A percentile compares a stretch with the other conserved stretches of the same genome.
phyloP scores from a whole-genome alignment of 2,888 invertebrate genomes.

The Lobophora halterata region DNA sequence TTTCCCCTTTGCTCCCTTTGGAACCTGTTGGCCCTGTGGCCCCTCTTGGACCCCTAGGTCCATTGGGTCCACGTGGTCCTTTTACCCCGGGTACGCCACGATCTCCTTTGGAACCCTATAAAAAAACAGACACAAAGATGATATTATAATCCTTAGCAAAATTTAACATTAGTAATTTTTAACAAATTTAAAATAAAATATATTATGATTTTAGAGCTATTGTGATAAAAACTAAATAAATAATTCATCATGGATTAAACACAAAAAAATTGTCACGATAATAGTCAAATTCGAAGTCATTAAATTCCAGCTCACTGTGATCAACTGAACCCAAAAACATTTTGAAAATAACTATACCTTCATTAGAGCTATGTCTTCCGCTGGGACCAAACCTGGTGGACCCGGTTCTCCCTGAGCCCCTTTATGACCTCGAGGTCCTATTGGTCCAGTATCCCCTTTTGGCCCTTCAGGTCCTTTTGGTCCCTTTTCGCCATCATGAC shows the following conservation, averaged over 20 bases:
- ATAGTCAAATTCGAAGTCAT: no score
- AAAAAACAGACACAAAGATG: conserved; percentile 5
- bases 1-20: conserved; percentile 26
- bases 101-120: conserved; percentile 41
- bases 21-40: conserved; percentile 32
- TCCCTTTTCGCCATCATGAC: conserved; percentile 74
- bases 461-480: conserved; percentile 82
- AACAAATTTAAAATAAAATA: no score
- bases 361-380: conserved; percentile 34
- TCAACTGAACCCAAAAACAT: no score
- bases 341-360: conserved; percentile 29
- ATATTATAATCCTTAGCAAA: no score
- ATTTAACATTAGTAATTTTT: no score
- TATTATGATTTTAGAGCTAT: no score
- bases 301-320: no score
- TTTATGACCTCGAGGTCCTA: conserved; percentile 60
- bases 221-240: no score
- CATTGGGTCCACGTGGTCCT: conserved; percentile 66
- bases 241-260: no score
- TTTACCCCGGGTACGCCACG: conserved; percentile 32
- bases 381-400: conserved; percentile 39
- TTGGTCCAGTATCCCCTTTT: conserved; percentile 72
- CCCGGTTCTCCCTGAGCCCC: conserved; percentile 80
- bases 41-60: conserved; percentile 51
- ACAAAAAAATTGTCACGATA: no score